These are phyloP conservation scores for Hypomecis atomaria DNA, from an alignment of 2,888 invertebrate species.

Conservation along the genomic window DNA sequence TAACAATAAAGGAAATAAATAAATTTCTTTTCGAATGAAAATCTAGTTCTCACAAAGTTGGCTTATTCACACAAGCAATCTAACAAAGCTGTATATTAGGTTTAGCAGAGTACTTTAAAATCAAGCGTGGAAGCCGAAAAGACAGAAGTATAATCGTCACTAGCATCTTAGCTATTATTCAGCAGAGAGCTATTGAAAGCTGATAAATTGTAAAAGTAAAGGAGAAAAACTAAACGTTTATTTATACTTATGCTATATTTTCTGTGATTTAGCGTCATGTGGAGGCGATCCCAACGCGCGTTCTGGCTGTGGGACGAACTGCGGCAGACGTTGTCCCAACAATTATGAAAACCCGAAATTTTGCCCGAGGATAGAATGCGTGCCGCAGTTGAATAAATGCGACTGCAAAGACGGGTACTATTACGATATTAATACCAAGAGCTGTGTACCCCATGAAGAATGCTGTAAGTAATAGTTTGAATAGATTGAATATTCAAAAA, in stretches of 20 bases:
- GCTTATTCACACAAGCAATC: no score
- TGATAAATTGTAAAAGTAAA: no score
- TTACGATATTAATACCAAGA: conserved; percentile 37
- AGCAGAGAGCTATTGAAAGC: no score
- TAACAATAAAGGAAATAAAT: no score
- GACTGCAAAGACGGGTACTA: conserved; percentile 47
- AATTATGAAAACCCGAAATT: conserved; percentile 18
- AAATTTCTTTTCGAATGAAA: no score
- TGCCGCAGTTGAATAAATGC: conserved; percentile 40
- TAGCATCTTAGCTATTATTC: no score
- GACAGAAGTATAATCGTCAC: no score
- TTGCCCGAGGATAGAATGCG: conserved; percentile 40
- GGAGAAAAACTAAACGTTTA: no score
- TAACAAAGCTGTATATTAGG: no score
- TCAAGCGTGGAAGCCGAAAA: no score
- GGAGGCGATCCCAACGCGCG: conserved; percentile 30
- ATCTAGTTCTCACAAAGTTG: no score
- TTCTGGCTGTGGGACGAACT: conserved; percentile 43
- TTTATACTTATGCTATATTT: not conserved
- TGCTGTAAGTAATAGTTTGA: conserved; percentile 41
- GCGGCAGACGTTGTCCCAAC: conserved; percentile 44
- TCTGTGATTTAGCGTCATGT: conserved; percentile 23
- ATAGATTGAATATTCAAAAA: not conserved
- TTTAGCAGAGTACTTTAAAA: no score
- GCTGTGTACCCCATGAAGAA: conserved; percentile 43